phyloP scores from a whole-genome alignment of 2,888 invertebrate species.

The Cybosia mesomella region DNA sequence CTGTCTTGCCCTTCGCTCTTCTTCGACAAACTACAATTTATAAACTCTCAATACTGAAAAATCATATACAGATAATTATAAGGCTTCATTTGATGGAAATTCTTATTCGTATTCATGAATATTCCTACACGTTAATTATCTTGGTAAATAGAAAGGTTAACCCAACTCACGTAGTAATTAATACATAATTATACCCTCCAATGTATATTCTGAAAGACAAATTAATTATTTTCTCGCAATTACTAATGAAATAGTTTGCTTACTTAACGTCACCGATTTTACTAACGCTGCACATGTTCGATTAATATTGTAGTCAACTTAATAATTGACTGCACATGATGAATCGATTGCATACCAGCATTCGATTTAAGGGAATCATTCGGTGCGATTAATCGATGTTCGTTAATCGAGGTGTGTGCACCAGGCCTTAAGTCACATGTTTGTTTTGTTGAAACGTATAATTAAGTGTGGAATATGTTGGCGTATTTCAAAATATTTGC shows the following conservation, averaged over 20 bases:
- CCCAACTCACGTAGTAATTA: constrained; percentile 39
- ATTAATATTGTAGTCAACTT: neutral
- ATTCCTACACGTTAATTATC: constrained; percentile 23
- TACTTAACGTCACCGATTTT: constrained; percentile 40
- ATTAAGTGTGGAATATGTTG: constrained; percentile 36
- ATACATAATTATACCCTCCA: constrained; percentile 43
- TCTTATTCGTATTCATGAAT: neutral
- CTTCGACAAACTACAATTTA: neutral
- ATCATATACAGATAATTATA: neutral
- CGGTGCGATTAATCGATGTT: constrained; percentile 4
- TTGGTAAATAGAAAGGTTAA: constrained; percentile 43
- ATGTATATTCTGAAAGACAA: constrained; percentile 50
- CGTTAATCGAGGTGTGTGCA: neutral
- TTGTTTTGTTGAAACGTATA: constrained; percentile 29
- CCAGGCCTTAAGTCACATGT: neutral
- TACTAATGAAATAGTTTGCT: constrained; percentile 42
- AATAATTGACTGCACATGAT: neutral
- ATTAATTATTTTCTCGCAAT: constrained; percentile 57
- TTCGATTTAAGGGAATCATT: constrained; percentile 6
- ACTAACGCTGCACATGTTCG: constrained; percentile 2
- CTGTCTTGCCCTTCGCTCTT: neutral
- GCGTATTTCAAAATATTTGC: constrained; percentile 28
- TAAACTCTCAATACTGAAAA: neutral
- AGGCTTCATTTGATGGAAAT: neutral
- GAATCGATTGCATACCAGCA: constrained; percentile 5